Evolutionary conservation across 2,113 vertebrate species (phyloP).

Genomic region (Crypturellus undulatus): DNA sequence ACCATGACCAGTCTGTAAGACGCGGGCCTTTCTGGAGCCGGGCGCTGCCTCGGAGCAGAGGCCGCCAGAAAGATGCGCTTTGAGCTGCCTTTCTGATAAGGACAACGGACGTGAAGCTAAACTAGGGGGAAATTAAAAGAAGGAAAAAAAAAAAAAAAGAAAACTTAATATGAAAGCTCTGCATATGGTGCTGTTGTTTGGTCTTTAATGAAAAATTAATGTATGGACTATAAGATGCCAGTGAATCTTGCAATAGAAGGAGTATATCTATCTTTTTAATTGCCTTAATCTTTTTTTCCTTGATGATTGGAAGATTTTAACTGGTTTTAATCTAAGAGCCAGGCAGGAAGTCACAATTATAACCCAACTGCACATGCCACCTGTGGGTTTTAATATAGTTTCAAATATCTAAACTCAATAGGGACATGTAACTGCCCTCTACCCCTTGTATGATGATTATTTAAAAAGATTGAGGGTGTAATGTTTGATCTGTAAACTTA

Average conservation of each 20-base stretch:
- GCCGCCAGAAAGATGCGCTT: background rate
- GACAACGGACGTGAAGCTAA: background rate
- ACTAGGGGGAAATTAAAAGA: background rate
- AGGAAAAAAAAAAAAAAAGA: no score
- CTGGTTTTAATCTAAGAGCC: background rate
- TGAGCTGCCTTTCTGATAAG: background rate
- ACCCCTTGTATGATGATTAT: background rate
- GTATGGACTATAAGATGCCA: background rate
- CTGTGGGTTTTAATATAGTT: background rate
- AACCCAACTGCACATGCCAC: background rate
- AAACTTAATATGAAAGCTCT: background rate
- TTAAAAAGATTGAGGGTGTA: background rate
- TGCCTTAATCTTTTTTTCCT: constrained; percentile 31
- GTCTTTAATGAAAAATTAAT: constrained; percentile 1
- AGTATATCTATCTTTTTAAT: background rate
- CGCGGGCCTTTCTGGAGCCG: background rate
- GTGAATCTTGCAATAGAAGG: background rate
- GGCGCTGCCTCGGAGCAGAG: background rate
- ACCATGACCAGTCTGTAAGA: constrained; percentile 75
- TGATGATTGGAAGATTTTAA: background rate
- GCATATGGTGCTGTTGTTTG: background rate
- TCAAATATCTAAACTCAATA: background rate
- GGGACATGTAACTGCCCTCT: background rate
- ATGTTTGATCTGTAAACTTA: constrained; percentile 4
- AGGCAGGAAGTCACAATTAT: background rate